Conservation (phyloP, 2,888 invertebrate genomes). For the Drosophila vallismaia region DNA sequence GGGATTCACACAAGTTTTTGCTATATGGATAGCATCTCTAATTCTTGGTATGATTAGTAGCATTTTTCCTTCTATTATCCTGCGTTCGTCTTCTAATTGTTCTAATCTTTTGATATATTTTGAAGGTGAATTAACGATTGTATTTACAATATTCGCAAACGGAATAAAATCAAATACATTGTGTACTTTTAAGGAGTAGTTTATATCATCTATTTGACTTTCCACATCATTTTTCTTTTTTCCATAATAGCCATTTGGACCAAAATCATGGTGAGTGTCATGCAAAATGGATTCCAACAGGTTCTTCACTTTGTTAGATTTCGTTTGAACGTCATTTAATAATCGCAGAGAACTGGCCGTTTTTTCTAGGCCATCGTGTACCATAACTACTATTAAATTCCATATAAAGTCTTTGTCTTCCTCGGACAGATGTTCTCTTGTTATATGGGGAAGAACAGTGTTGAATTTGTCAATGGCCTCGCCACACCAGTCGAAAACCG, state of each 20-base stretch:
- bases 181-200: background rate
- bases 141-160: background rate
- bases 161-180: background rate
- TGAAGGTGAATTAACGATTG: background rate
- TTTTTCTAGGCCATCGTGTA: background rate
- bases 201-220: background rate
- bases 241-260: background rate
- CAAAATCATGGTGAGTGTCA: background rate
- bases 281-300: background rate
- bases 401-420: background rate
- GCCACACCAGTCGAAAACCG: background rate
- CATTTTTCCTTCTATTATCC: background rate
- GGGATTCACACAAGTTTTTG: background rate
- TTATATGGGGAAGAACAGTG: background rate
- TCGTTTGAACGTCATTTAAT: conserved; percentile 1
- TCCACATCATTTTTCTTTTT: background rate
- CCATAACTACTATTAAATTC: background rate
- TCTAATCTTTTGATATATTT: background rate
- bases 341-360: background rate
- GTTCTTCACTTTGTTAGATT: background rate
- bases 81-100: background rate
- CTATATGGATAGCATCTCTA: background rate
- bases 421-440: background rate
- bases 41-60: background rate
- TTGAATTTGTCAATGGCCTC: background rate